Conservation (phyloP, 1,140 invertebrate species). For the Neomicropteryx cornuta region DNA sequence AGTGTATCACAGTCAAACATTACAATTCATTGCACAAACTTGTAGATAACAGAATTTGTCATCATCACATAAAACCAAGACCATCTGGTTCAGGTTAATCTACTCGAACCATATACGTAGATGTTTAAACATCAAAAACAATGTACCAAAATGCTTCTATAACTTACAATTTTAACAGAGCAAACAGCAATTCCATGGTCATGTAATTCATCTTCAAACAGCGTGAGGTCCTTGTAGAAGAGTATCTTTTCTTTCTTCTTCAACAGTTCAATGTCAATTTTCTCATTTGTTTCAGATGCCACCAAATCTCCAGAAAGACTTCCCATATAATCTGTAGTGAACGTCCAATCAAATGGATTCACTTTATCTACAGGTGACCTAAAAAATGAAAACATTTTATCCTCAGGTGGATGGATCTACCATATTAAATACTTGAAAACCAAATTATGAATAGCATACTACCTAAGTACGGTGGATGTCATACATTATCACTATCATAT, state of each 20-base stretch:
- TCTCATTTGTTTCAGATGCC: conserved; percentile 54
- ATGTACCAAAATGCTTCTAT: too few species aligned
- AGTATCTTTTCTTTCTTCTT: conserved; percentile 85
- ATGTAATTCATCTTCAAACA: conserved; percentile 98
- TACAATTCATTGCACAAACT: too few species aligned
- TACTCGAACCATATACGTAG: too few species aligned
- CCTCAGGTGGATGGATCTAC: background rate
- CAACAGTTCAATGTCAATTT: conserved; percentile 83
- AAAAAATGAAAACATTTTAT: conserved; percentile 15
- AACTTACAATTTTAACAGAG: conserved; percentile 88
- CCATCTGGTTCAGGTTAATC: too few species aligned
- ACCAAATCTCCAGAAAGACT: conserved; percentile 54
- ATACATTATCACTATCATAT: background rate
- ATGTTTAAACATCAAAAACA: too few species aligned
- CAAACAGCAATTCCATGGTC: conserved; percentile 91
- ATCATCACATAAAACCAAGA: too few species aligned
- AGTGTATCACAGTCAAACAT: too few species aligned
- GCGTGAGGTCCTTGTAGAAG: conserved; percentile 86
- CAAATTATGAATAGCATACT: background rate
- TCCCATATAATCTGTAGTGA: conserved; percentile 87
- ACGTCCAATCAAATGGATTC: conserved; percentile 96
- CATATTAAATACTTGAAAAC: background rate
- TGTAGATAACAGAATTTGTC: too few species aligned
- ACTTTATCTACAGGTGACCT: conserved; percentile 58
- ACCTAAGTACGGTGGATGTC: background rate